Evolutionary conservation across 2,797 vertebrate genomes (phyloP), one percentile per base, ranked within the genome.

Genomic region (Sebastes vulpes): DNA sequence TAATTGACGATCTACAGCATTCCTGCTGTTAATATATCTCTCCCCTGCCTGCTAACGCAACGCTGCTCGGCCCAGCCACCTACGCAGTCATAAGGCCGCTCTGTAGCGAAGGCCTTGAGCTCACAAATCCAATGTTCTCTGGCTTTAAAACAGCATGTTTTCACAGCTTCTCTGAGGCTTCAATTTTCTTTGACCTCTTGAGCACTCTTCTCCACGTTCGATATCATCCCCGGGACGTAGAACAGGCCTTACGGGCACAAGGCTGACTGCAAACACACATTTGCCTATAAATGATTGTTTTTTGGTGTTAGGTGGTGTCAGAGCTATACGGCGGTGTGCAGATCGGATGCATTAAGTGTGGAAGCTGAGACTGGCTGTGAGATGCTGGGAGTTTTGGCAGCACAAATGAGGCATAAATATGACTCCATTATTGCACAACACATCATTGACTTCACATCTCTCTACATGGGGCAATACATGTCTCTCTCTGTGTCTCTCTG

Each of bases 321-420:
- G 35, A 32, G 71, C 56, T 48, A 67, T 20, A 26, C 38, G 64
- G 77, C 28, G 14, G 32, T 2, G 59, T 31, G 82, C 77, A 65
- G 69, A 86, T 84, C 61, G 3, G 69, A 84, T 26, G 75, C 75
- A 69, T 83, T 69, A 64, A 65, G 52, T 20, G 42, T 57, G 23
- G 61, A 76, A 72, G 67, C 72, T 35, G 58, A 58, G 75, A 71
- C 63, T 66, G 52, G 65, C 88, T 78, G 83, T 6, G 79, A 77
- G 58, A 77, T 86, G 54, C 52, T 46, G 58, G 11, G 68, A 83
- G 82, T 78, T 89, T 82, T 78, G 61, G 82, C 68, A 76, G 79
- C 67, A 78, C 69, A 92, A 92, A 91, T 90, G 86, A 87, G 83
- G 89, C 91, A 90, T 82, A 92, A 89, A 90, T 81, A 50, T 64